These are phyloP conservation scores for Rattus rattus DNA, from an alignment of 2,113 vertebrate species.

Conservation along the genomic window DNA sequence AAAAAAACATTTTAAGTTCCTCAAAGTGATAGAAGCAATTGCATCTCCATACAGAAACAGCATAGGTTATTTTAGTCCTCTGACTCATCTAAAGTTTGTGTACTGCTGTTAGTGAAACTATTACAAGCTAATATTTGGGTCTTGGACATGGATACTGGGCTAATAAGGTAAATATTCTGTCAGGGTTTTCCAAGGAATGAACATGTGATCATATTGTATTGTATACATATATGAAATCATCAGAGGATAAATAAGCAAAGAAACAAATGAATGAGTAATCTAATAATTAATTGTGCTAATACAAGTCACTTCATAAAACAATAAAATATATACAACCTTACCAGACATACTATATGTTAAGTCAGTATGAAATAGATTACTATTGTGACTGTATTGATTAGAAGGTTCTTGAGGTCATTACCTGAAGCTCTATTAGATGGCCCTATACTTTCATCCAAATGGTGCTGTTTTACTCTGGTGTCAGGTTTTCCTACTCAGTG, in stretches of 20 bases:
- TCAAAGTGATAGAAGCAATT: background rate
- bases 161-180: constrained; percentile 32
- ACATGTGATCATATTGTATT: background rate
- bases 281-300: background rate
- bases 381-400: background rate
- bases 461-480: background rate
- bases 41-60: background rate
- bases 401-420: background rate
- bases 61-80: background rate
- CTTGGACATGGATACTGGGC: background rate
- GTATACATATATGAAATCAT: background rate
- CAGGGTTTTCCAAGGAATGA: background rate
- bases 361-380: background rate
- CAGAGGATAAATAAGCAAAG: background rate
- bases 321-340: rapidly evolving
- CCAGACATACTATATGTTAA: background rate
- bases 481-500: background rate
- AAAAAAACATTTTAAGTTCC: too few relatives aligned
- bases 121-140: background rate
- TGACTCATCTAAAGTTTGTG: background rate
- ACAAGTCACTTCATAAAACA: background rate
- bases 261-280: background rate
- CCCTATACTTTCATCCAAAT: background rate
- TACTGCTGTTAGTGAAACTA: background rate
- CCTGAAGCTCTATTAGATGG: too few relatives aligned